These are phyloP conservation scores for Germaria angustata DNA, from an alignment of 2,888 invertebrate genomes.

Conservation along the genomic window DNA sequence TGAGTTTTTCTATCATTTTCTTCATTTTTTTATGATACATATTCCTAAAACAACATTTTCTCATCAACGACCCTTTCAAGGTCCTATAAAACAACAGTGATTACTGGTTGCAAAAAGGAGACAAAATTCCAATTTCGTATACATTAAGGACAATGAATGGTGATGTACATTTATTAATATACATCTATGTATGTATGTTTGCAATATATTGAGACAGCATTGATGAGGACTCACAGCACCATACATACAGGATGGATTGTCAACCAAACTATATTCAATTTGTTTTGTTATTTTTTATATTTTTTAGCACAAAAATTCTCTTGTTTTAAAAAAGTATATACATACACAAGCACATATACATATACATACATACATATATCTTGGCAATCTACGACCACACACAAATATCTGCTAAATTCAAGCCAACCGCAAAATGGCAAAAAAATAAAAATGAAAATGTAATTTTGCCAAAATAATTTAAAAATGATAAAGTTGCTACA, in stretches of 20 bases:
- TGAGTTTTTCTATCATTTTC: conserved; percentile 6
- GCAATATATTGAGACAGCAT: not conserved
- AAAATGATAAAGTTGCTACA: conserved; percentile 53
- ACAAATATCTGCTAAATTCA: not conserved
- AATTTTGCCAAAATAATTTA: conserved; percentile 53
- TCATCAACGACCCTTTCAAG: conserved; percentile 29
- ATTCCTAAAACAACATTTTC: not conserved
- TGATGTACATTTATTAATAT: not conserved
- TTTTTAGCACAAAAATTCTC: not conserved
- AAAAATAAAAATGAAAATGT: conserved; percentile 13
- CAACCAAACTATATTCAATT: conserved; percentile 45
- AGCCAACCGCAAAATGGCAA: not conserved
- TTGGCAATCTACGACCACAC: not conserved
- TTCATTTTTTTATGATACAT: conserved; percentile 13
- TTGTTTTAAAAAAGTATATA: not conserved
- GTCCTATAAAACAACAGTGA: conserved; percentile 36
- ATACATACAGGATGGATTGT: conserved; percentile 37
- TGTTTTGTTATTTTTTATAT: conserved; percentile 1
- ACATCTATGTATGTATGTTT: not conserved
- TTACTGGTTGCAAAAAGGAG: conserved; percentile 30
- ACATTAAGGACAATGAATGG: conserved; percentile 15
- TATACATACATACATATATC: not conserved
- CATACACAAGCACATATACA: conserved; percentile 2
- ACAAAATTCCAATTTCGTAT: not conserved
- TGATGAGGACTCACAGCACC: not conserved